Conservation (phyloP, 2,797 vertebrate species). For the Nyctalus aviator region DNA sequence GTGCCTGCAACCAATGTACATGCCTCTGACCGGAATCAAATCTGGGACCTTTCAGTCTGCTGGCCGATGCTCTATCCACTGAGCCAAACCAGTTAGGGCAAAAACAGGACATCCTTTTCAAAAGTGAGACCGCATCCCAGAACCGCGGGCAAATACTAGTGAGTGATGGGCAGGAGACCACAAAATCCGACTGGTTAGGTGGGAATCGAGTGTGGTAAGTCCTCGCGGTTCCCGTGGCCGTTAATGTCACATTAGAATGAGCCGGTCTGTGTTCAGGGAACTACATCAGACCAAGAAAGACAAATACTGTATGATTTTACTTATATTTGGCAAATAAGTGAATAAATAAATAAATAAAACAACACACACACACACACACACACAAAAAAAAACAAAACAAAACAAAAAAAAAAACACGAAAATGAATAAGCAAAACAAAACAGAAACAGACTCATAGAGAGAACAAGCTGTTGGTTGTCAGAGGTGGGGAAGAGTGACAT, state of each 20-base stretch:
- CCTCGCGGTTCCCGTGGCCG: fast-evolving
- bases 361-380: too few species aligned
- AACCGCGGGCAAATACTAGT: neutral
- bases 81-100: too few species aligned
- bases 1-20: too few species aligned
- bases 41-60: too few species aligned
- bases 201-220: fast-evolving
- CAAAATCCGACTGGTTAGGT: neutral
- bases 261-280: neutral
- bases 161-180: neutral
- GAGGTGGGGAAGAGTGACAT: neutral
- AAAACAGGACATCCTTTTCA: neutral
- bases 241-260: fast-evolving
- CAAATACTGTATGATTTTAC: neutral
- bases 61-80: too few species aligned
- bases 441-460: neutral
- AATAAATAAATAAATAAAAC: too few species aligned
- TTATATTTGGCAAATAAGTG: neutral
- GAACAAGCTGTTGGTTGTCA: neutral
- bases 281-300: neutral
- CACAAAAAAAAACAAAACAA: too few species aligned
- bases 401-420: too few species aligned
- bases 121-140: neutral
- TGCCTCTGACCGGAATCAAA: too few species aligned
- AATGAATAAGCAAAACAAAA: neutral